A percentile compares a stretch with the other conserved stretches of the same genome.
phyloP scores from a whole-genome alignment of 2,888 invertebrate species.

The Drosophila lacicola region DNA sequence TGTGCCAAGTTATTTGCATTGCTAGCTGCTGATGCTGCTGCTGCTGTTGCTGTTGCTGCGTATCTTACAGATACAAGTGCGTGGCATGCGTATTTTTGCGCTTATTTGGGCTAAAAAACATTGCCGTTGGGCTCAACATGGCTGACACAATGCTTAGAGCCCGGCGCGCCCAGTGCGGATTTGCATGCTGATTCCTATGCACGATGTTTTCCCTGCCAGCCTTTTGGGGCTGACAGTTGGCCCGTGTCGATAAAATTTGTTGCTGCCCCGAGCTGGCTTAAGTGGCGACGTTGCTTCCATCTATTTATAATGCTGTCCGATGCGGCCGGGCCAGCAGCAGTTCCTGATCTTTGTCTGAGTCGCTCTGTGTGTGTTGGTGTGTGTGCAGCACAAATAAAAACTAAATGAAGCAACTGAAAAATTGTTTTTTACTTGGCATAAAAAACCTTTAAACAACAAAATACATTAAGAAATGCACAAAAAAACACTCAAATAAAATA shows the following conservation, averaged over 20 bases:
- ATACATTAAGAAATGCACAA: conserved; percentile 6
- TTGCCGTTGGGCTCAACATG: conserved; percentile 65
- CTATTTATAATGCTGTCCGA: conserved; percentile 65
- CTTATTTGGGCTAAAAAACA: conserved; percentile 80
- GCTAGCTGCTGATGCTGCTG: conserved; percentile 37
- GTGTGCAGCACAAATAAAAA: conserved; percentile 63
- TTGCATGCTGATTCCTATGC: conserved; percentile 41
- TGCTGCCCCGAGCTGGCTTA: conserved; percentile 63
- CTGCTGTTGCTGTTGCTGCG: conserved; percentile 26
- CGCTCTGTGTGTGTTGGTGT: conserved; percentile 10
- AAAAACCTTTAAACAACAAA: conserved; percentile 40
- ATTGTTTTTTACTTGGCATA: conserved; percentile 29
- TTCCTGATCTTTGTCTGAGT: conserved; percentile 60
- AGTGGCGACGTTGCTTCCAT: conserved; percentile 59
- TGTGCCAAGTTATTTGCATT: conserved; percentile 79
- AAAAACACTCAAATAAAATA: conserved; percentile 32
- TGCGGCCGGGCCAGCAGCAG: conserved; percentile 54
- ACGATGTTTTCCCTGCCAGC: conserved; percentile 26
- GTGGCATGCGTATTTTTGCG: conserved; percentile 68
- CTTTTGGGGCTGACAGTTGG: conserved; percentile 69
- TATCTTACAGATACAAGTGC: conserved; percentile 61
- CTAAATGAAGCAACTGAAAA: conserved; percentile 47
- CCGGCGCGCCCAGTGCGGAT: conserved; percentile 33
- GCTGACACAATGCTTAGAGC: conserved; percentile 75
- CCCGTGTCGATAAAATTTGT: conserved; percentile 77